Evolutionary conservation across 2,888 invertebrate species (phyloP).

Genomic region (Tridacna crocea): DNA sequence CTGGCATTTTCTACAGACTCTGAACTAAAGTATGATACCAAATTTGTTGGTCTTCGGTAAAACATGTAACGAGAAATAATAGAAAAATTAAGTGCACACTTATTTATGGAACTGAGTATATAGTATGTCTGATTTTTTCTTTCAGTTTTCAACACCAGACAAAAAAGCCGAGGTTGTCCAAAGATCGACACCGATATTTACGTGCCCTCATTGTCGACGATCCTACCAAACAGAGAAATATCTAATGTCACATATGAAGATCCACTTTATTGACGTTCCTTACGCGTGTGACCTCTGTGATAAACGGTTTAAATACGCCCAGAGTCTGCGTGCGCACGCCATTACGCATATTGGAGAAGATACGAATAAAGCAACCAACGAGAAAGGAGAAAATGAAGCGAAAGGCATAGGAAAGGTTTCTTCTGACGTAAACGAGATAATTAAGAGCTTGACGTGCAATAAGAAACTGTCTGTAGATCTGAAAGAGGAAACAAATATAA

Average conservation of each 20-base stretch:
- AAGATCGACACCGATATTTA: background rate
- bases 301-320: slow-evolving; percentile 41
- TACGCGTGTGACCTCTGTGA: slow-evolving; percentile 41
- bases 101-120: too few relatives aligned
- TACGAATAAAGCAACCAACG: background rate
- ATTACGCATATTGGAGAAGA: slow-evolving; percentile 43
- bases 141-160: slow-evolving; percentile 18
- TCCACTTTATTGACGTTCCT: slow-evolving; percentile 36
- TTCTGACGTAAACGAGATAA: background rate
- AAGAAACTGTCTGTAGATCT: background rate
- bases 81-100: too few relatives aligned
- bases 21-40: too few relatives aligned
- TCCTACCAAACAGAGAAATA: slow-evolving; percentile 35
- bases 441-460: background rate
- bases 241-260: slow-evolving; percentile 39
- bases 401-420: background rate
- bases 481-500: background rate
- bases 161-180: background rate
- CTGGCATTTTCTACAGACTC: too few relatives aligned
- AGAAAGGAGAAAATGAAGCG: background rate
- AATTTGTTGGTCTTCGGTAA: too few relatives aligned
- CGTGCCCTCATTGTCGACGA: slow-evolving; percentile 34
- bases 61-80: too few relatives aligned
- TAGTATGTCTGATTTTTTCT: background rate
- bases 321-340: slow-evolving; percentile 43